Percentiles rank a stretch among this genome's conserved stretches.
Evolutionary conservation across 2,113 vertebrate genomes (phyloP).

Genomic region (Vulpes vulpes): DNA sequence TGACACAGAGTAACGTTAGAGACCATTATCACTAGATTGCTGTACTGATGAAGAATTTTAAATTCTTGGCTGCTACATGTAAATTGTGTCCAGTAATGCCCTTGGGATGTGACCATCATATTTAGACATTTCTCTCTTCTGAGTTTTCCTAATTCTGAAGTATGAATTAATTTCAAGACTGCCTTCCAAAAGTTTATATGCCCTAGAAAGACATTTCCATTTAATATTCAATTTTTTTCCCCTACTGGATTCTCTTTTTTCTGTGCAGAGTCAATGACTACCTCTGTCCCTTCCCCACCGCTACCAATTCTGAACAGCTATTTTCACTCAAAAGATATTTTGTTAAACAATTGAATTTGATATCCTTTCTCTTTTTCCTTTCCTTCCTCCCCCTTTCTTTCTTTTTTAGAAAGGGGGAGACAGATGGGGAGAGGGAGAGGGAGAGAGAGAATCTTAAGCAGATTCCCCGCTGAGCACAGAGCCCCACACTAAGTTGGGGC

Average conservation of each 20-base stretch:
- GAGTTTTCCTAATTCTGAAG: conserved; percentile 35
- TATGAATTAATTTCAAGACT: conserved; percentile 16
- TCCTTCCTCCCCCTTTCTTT: no score
- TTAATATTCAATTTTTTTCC: neutral
- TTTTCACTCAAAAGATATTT: neutral
- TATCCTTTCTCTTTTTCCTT: neutral
- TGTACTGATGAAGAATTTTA: neutral
- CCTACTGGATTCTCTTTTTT: neutral
- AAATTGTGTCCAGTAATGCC: neutral
- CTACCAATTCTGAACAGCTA: neutral
- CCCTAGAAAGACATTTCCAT: conserved; percentile 9
- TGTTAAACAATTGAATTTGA: neutral
- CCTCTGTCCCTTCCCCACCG: neutral
- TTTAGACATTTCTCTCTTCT: neutral
- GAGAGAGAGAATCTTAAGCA: neutral
- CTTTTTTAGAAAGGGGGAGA: neutral
- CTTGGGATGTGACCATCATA: neutral
- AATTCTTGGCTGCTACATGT: conserved; percentile 11
- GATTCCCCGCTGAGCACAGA: neutral
- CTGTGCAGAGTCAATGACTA: neutral
- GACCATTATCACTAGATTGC: neutral
- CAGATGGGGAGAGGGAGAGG: neutral
- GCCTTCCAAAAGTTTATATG: neutral
- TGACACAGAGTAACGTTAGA: neutral
- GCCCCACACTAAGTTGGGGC: neutral